Evolutionary conservation across 2,113 vertebrate genomes (phyloP).

Genomic region (Apodemus speciosus): DNA sequence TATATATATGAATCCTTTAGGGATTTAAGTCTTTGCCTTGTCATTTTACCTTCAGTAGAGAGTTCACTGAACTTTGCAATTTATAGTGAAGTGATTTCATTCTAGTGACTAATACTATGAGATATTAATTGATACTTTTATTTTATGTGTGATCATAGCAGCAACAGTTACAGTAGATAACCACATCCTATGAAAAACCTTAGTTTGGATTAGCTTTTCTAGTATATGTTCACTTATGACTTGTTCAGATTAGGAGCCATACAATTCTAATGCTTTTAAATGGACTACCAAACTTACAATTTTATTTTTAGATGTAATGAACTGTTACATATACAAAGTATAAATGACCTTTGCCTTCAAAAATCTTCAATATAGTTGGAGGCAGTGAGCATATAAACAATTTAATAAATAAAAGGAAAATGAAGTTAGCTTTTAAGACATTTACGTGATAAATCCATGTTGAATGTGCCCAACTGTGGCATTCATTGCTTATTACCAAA

Average conservation of each 20-base stretch:
- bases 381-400: background rate
- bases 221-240: background rate
- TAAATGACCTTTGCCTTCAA: background rate
- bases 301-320: background rate
- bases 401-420: background rate
- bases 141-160: slow-evolving; percentile 6
- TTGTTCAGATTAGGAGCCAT: background rate
- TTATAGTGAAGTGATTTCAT: background rate
- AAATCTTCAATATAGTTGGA: background rate
- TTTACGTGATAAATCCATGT: background rate
- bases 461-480: background rate
- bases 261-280: background rate
- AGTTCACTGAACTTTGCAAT: slow-evolving; percentile 18
- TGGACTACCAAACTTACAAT: background rate
- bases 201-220: background rate
- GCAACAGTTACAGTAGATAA: background rate
- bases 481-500: background rate
- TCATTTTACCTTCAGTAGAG: background rate
- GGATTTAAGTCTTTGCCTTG: background rate
- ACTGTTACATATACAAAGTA: background rate
- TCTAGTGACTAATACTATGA: background rate
- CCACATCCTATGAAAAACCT: background rate
- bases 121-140: background rate
- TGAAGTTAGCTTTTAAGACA: background rate
- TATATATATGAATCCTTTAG: background rate